Conservation (phyloP, 2,113 vertebrate species). For the Nasalis larvatus region DNA sequence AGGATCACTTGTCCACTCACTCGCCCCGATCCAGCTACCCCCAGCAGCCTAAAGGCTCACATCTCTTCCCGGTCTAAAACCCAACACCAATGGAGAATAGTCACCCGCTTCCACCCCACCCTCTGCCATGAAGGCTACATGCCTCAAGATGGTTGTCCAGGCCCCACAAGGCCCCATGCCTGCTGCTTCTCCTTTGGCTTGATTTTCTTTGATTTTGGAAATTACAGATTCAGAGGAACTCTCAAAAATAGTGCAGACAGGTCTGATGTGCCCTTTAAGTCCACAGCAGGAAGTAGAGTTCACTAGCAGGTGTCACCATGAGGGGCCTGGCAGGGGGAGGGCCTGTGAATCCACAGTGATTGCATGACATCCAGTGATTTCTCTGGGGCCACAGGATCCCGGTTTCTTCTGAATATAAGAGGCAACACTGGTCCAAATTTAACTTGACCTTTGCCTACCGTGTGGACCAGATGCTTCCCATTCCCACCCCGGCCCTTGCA, state of each 20-base stretch:
- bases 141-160: too few relatives aligned
- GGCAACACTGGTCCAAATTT: slow-evolving; percentile 21
- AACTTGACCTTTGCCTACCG: slow-evolving; percentile 59
- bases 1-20: not conserved
- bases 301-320: too few relatives aligned
- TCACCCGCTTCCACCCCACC: not conserved
- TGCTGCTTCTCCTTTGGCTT: not conserved
- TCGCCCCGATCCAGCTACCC: rapidly evolving
- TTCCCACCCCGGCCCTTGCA: not conserved
- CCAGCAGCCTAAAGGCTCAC: not conserved
- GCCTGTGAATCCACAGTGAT: rapidly evolving
- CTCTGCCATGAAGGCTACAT: rapidly evolving
- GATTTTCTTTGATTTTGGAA: not conserved
- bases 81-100: rapidly evolving
- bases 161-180: too few relatives aligned
- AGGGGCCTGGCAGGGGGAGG: too few relatives aligned
- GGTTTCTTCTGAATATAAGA: not conserved
- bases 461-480: not conserved
- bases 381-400: too few relatives aligned
- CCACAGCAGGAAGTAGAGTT: not conserved
- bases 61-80: not conserved
- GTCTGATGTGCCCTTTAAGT: rapidly evolving
- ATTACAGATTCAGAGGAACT: not conserved
- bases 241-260: not conserved
- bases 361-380: not conserved